Conservation (phyloP, 2,888 invertebrate species). For the Stenolophus ochropezus region DNA sequence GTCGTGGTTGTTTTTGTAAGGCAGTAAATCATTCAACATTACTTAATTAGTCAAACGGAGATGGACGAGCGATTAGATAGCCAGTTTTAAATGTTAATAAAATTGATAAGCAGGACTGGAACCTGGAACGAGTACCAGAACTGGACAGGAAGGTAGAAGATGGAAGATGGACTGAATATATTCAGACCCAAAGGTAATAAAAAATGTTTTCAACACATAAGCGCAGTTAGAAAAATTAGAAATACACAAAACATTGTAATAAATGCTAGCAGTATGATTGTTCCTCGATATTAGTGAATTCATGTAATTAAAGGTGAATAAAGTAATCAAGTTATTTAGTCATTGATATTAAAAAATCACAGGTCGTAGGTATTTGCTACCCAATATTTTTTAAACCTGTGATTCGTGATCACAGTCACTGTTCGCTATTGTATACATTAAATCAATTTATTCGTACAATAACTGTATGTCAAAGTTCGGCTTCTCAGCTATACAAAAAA, state of each 20-base stretch:
- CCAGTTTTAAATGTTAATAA: constrained; percentile 50
- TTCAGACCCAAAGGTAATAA: background rate
- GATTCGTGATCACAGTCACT: no score
- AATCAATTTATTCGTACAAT: no score
- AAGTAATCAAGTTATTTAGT: no score
- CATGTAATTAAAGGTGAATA: no score
- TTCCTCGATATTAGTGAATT: no score
- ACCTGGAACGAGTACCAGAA: background rate
- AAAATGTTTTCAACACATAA: background rate
- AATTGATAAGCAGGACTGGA: constrained; percentile 27
- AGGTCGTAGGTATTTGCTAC: no score
- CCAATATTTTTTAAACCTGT: no score
- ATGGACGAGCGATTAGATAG: constrained; percentile 41
- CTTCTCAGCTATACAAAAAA: no score
- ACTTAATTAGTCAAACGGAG: constrained; percentile 42
- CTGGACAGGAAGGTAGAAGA: background rate
- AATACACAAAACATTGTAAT: background rate
- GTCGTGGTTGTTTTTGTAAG: background rate
- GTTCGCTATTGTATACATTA: no score
- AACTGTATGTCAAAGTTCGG: no score
- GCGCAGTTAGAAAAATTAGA: background rate
- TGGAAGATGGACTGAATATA: background rate
- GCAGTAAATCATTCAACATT: constrained; percentile 50
- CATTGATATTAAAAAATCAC: no score
- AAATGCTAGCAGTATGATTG: no score